Percentiles rank a stretch among this genome's conserved stretches.
Conservation (phyloP, 2,797 vertebrate genomes). For the Sebastes paucispinis region DNA sequence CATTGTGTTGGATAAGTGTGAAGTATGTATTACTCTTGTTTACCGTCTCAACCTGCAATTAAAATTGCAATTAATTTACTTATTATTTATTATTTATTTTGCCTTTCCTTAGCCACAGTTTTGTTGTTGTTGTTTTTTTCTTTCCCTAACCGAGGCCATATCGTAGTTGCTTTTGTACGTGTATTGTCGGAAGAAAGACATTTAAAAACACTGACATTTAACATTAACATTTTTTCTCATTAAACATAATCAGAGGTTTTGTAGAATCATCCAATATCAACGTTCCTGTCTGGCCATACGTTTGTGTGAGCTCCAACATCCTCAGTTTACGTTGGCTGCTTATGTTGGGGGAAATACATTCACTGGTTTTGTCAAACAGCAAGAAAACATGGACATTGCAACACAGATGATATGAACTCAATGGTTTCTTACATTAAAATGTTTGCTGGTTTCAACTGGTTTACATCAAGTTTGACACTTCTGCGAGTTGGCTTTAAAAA, state of each 20-base stretch:
- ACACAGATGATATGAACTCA: neutral
- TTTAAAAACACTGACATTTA: neutral
- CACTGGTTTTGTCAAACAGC: neutral
- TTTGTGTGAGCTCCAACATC: neutral
- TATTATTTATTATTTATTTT: neutral
- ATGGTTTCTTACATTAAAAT: neutral
- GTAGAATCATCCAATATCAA: neutral
- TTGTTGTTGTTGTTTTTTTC: neutral
- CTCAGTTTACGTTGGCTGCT: neutral
- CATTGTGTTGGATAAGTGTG: neutral
- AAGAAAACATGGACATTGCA: neutral
- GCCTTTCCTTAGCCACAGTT: neutral
- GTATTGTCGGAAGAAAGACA: neutral
- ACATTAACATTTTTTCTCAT: neutral
- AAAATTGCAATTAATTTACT: neutral
- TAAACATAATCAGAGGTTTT: neutral
- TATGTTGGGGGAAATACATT: neutral
- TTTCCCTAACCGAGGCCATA: neutral
- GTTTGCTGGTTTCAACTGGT: neutral
- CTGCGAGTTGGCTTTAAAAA: neutral
- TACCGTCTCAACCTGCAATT: neutral
- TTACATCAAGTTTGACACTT: neutral
- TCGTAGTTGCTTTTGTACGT: fast-evolving
- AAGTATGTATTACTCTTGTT: neutral
- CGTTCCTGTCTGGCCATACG: neutral